Percentiles rank a stretch among this genome's conserved stretches.
These are phyloP conservation scores for Plecotus auritus DNA, from an alignment of 2,113 vertebrate species.

Conservation along the genomic window DNA sequence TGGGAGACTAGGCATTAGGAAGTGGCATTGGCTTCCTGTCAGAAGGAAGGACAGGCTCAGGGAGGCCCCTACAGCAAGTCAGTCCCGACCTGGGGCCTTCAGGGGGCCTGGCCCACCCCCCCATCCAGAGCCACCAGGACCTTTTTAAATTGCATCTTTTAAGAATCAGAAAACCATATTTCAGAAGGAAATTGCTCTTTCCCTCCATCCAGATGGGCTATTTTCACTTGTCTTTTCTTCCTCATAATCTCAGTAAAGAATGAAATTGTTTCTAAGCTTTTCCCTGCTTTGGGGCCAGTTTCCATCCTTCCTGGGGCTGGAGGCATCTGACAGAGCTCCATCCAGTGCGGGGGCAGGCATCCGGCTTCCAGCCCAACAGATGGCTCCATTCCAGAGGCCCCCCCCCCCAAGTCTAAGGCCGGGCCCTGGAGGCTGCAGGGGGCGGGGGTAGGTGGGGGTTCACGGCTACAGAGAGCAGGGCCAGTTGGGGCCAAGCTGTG, in stretches of 20 bases:
- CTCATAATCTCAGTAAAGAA: conserved; percentile 61
- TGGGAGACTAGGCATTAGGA: not conserved
- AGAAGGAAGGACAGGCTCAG: not conserved
- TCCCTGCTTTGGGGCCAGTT: not conserved
- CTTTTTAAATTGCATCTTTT: conserved; percentile 55
- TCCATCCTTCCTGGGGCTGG: not conserved
- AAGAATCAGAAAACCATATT: conserved; percentile 72
- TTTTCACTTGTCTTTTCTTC: not conserved
- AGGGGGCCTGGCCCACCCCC: not conserved
- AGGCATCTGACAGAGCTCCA: not conserved
- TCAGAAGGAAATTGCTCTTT: conserved; percentile 74
- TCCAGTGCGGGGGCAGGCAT: fast-evolving
- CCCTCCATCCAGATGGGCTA: conserved; percentile 11
- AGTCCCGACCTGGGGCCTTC: not conserved
- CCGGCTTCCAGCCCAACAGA: not conserved
- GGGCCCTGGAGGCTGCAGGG: not conserved
- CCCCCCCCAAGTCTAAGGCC: not conserved
- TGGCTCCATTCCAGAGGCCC: not conserved
- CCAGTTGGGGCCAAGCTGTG: not conserved
- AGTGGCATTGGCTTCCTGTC: not conserved
- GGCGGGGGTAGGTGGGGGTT: not conserved
- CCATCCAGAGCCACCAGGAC: not conserved
- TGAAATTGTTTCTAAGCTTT: not conserved
- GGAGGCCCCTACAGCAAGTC: not conserved
- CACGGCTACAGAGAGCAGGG: not conserved